Evolutionary conservation across 2,113 vertebrate genomes (phyloP), one percentile per base, ranked within the genome.

Genomic region (Tricholaema leucomelas): DNA sequence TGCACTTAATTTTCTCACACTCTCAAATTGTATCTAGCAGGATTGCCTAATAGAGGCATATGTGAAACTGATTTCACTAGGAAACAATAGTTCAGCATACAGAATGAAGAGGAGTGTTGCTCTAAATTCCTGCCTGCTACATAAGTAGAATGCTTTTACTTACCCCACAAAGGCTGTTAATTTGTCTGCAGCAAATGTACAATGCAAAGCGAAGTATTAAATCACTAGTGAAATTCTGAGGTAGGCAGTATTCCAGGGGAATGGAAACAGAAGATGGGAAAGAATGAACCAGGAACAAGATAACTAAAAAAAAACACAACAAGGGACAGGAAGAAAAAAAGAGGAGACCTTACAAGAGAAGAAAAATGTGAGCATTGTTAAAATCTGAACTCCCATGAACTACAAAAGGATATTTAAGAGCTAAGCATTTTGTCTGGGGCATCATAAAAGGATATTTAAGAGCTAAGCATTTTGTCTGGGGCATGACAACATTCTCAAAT

Each of bases 91-190:
- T 38, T 93, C 75, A 80, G 86, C 3, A 0, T 54, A 82, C 71
- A 92, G 93, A 96, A 93, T 63, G 91, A 95, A 92, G 83, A 92
- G 70, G 46, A 94, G 73, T 38, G 36, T 56, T 95, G 77, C 70
- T 91, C 63, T 83, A 86, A 88, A 94, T 63, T 69, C 66, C 86
- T 3, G 52, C 79, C 87, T 78, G 80, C 76, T 90, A 56, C 80
- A 42, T 66, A 87, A 84, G 71, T 81, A 80, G 36, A 93, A 94
- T 63, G 75, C 64, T 91, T 87, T 85, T 66, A 81, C 4, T 0
- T 79, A 93, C 42, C 75, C 59, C 88, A 94, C 78, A 88, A 95
- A 94, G 78, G 83, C 93, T 93, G 81, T 84, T 91, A 55, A 48
- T 73, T 76, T 93, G 40, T 87, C 88, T 91, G 77, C 71, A 91